A percentile compares a stretch with the other conserved stretches of the same genome.
phyloP scores from a whole-genome alignment of 2,797 vertebrate genomes.

The Thaleichthys pacificus region DNA sequence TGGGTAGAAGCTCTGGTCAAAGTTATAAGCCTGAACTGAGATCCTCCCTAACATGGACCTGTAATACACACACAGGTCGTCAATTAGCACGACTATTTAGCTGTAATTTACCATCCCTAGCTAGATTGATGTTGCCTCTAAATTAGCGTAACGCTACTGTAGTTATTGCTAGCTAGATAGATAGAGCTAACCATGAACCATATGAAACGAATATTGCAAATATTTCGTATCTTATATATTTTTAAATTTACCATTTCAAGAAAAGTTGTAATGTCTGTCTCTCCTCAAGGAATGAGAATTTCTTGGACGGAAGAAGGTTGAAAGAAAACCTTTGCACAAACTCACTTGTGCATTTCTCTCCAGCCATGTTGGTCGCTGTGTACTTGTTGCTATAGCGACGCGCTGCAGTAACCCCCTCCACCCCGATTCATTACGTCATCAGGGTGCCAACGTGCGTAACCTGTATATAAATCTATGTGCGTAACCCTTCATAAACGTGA shows the following conservation, averaged over 20 bases:
- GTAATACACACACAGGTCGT: constrained; percentile 23
- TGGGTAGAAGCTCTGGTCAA: constrained; percentile 81
- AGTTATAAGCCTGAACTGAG: constrained; percentile 78
- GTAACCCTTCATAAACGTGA: background rate
- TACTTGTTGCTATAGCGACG: constrained; percentile 1
- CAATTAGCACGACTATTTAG: background rate
- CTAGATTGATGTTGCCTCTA: background rate
- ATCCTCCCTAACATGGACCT: constrained; percentile 91
- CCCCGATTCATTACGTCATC: background rate
- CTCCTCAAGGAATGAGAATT: constrained; percentile 56
- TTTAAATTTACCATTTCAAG: constrained; percentile 70
- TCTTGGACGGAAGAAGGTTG: constrained; percentile 50
- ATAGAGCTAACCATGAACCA: background rate
- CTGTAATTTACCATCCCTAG: too few species aligned
- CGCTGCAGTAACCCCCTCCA: too few species aligned
- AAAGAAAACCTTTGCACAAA: constrained; percentile 60
- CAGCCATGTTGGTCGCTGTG: constrained; percentile 46
- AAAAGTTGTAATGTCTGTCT: constrained; percentile 45
- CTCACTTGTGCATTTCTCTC: constrained; percentile 8
- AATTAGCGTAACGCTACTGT: background rate
- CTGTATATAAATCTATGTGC: too few species aligned
- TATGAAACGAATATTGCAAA: background rate
- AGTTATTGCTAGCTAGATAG: background rate
- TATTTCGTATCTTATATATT: background rate
- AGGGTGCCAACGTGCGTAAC: background rate